phyloP scores from a whole-genome alignment of 1,140 invertebrate species.

The Acromyrmex echinatior region DNA sequence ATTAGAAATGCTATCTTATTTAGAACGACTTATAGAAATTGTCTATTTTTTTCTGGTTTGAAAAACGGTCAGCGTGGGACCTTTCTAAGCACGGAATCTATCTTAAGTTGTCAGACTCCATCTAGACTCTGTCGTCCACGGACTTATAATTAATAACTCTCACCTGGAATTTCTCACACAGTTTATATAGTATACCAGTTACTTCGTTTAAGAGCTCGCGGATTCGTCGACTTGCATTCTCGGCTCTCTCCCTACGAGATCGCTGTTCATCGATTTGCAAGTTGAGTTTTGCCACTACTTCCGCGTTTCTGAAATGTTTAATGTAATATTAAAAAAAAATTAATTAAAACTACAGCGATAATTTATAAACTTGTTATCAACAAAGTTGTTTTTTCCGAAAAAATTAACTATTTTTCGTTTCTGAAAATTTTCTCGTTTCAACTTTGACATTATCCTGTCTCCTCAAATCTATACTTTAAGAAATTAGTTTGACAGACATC shows the following conservation, averaged over 20 bases:
- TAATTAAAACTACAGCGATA: not conserved
- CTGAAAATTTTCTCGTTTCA: no score
- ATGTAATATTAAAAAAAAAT: not conserved
- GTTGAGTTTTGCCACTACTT: constrained; percentile 89
- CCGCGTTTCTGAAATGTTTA: constrained; percentile 88
- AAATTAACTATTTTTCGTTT: no score
- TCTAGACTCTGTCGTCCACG: not conserved
- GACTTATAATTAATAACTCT: constrained; percentile 57
- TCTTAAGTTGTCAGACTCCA: not conserved
- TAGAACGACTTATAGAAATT: not conserved
- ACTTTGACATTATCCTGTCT: no score
- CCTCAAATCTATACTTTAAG: not conserved
- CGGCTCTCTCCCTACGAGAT: constrained; percentile 82
- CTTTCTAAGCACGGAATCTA: not conserved
- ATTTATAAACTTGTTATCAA: no score
- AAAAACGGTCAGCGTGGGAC: not conserved
- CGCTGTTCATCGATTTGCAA: constrained; percentile 87
- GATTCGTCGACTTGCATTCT: constrained; percentile 84
- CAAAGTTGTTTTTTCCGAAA: no score
- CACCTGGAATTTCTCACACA: constrained; percentile 82
- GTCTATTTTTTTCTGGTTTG: not conserved
- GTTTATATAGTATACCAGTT: constrained; percentile 73
- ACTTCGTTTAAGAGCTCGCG: constrained; percentile 83
- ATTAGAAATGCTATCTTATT: constrained; percentile 4
- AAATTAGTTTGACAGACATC: not conserved